A percentile compares a stretch with the other conserved stretches of the same genome.
phyloP scores from a whole-genome alignment of 1,140 invertebrate species.

The Drosophila hydei region DNA sequence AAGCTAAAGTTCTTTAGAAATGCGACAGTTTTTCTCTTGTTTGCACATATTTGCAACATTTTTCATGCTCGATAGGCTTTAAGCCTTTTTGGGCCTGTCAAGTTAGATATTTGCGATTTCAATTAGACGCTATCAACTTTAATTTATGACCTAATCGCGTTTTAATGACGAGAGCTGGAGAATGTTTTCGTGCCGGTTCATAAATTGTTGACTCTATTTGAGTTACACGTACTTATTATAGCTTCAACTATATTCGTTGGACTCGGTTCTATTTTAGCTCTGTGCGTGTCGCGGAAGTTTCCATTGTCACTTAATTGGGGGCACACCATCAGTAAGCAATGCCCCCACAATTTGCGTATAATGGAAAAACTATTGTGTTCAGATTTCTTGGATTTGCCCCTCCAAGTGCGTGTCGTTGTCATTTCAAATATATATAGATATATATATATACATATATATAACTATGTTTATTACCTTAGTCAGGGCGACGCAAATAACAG shows the following conservation, averaged over 20 bases:
- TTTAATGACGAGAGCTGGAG: conserved; percentile 21
- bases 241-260: not conserved
- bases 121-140: conserved; percentile 40
- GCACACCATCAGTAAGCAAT: conserved; percentile 47
- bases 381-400: conserved; percentile 24
- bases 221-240: conserved; percentile 1
- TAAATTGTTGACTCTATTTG: conserved; percentile 28
- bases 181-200: conserved; percentile 23
- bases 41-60: not conserved
- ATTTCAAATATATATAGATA: not conserved
- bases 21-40: conserved; percentile 23
- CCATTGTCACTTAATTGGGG: conserved; percentile 71
- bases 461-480: not conserved
- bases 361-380: conserved; percentile 41
- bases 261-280: conserved; percentile 12
- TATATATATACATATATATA: not conserved
- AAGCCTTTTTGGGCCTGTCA: conserved; percentile 5
- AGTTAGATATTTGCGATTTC: conserved; percentile 21
- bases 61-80: not conserved
- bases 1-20: conserved; percentile 29
- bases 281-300: conserved; percentile 41
- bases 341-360: conserved; percentile 37
- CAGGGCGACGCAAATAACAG: conserved; percentile 18
- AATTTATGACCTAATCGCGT: conserved; percentile 39
- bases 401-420: not conserved